Percentiles rank a stretch among this genome's conserved stretches.
These are phyloP conservation scores for Gyrodactylus bullatarudis DNA, from an alignment of 1,140 invertebrate species.

Conservation along the genomic window DNA sequence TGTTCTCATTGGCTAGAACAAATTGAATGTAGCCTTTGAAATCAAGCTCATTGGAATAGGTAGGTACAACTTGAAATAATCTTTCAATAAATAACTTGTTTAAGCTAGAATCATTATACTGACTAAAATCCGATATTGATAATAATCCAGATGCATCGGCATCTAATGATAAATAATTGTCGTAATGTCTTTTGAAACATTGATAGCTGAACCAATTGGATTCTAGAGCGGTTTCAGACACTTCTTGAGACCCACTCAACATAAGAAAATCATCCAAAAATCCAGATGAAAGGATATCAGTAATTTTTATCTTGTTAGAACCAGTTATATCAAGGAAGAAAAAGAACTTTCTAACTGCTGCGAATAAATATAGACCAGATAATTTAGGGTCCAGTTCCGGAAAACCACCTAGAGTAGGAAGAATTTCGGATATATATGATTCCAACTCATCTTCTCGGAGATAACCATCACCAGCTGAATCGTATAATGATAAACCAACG, in stretches of 20 bases:
- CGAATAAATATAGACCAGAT: conserved; percentile 76
- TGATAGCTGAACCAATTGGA: conserved; percentile 75
- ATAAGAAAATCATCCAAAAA: conserved; percentile 63
- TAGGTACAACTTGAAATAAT: conserved; percentile 70
- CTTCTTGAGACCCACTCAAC: conserved; percentile 36
- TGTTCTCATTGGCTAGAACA: conserved; percentile 60
- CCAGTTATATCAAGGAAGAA: conserved; percentile 64
- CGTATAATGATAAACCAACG: conserved; percentile 60
- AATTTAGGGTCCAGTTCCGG: conserved; percentile 25
- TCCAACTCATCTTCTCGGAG: conserved; percentile 55
- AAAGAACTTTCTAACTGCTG: conserved; percentile 63
- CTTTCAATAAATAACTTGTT: conserved; percentile 58
- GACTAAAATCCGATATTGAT: conserved; percentile 26
- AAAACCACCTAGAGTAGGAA: conserved; percentile 47
- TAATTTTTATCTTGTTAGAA: conserved; percentile 50
- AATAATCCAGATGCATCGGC: conserved; percentile 78
- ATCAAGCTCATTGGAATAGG: conserved; percentile 81
- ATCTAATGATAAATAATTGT: conserved; percentile 63
- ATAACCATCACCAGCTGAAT: conserved; percentile 60
- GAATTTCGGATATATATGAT: conserved; percentile 62
- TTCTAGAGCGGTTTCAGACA: conserved; percentile 42
- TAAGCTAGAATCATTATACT: conserved; percentile 35
- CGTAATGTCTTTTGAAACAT: conserved; percentile 52
- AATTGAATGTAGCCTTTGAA: conserved; percentile 84
- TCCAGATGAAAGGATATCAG: conserved; percentile 54